Evolutionary conservation across 2,113 vertebrate genomes (phyloP).

Genomic region (Loxodonta africana): DNA sequence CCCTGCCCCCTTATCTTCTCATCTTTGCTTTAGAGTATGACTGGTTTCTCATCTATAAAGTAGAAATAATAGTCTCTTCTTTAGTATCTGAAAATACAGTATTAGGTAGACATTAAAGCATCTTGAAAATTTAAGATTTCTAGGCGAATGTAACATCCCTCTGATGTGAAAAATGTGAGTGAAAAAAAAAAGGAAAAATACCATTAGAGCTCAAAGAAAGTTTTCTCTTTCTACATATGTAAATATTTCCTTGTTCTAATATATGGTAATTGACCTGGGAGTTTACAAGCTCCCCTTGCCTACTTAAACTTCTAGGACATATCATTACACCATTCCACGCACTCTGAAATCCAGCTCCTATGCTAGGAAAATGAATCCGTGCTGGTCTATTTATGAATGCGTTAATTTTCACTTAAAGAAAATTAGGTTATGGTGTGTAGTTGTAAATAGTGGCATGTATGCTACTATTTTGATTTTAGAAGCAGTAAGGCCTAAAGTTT

Average conservation of each 20-base stretch:
- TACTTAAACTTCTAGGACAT: background rate
- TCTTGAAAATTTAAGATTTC: background rate
- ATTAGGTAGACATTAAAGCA: background rate
- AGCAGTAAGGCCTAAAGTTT: background rate
- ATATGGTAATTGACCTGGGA: background rate
- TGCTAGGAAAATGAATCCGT: background rate
- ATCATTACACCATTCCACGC: background rate
- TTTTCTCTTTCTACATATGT: background rate
- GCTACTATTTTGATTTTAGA: background rate
- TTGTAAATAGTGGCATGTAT: background rate
- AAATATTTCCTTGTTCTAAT: conserved; percentile 2
- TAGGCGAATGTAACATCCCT: background rate
- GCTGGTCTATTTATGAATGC: background rate
- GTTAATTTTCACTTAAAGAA: background rate
- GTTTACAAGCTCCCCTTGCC: background rate
- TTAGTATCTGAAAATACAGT: background rate
- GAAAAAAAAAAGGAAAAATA: no score
- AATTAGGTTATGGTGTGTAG: background rate
- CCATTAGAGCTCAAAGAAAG: background rate
- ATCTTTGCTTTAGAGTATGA: background rate
- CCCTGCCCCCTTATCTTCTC: no score
- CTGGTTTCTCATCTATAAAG: background rate
- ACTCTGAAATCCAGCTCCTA: no score
- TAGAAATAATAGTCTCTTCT: background rate
- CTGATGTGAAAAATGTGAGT: background rate